Conservation (phyloP, 1,140 invertebrate species). For the Apis dorsata region DNA sequence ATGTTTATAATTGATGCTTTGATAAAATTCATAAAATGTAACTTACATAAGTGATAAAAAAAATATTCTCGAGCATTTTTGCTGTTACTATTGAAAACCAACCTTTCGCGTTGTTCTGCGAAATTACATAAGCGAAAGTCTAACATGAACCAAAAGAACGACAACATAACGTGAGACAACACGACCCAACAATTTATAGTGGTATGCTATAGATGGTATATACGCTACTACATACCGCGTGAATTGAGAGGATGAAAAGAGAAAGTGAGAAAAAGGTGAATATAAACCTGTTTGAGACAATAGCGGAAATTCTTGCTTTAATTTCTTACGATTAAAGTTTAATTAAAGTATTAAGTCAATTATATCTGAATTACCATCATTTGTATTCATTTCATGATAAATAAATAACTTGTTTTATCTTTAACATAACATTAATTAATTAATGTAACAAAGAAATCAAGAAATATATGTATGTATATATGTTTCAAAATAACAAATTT, state of each 20-base stretch:
- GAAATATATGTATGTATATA: background rate
- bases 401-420: background rate
- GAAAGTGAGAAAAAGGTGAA: conserved; percentile 11
- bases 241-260: conserved; percentile 44
- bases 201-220: conserved; percentile 8
- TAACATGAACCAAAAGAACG: background rate
- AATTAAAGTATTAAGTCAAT: background rate
- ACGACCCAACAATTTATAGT: conserved; percentile 26
- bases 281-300: conserved; percentile 39
- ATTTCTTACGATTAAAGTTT: conserved; percentile 27
- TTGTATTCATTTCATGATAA: background rate
- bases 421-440: background rate
- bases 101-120: background rate
- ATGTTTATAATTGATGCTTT: background rate
- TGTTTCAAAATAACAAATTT: background rate
- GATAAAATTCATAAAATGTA: background rate
- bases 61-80: background rate
- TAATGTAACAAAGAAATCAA: background rate
- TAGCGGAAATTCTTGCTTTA: conserved; percentile 32
- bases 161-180: conserved; percentile 9
- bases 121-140: conserved; percentile 15
- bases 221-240: background rate
- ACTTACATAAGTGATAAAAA: background rate
- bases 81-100: background rate
- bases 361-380: background rate